Percentiles rank a stretch among this genome's conserved stretches.
These are phyloP conservation scores for Helostoma temminkii DNA, from an alignment of 2,797 vertebrate species.

Conservation along the genomic window DNA sequence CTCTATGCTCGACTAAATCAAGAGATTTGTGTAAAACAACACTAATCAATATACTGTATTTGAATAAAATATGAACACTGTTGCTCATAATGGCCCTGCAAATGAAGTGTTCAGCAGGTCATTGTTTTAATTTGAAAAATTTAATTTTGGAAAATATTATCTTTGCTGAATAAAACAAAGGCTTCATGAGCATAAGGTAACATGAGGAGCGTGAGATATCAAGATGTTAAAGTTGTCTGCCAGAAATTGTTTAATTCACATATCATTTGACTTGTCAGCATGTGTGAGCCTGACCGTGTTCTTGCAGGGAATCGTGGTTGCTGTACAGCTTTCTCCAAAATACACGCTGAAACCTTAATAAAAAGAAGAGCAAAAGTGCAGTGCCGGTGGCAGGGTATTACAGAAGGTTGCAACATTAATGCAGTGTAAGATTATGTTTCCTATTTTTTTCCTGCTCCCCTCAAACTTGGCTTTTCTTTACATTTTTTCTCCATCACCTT, in stretches of 20 bases:
- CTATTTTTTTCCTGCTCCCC: not conserved
- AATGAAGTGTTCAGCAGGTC: too few species aligned
- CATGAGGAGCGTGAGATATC: too few species aligned
- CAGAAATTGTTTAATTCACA: not conserved
- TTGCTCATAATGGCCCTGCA: too few species aligned
- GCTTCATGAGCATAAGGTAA: not conserved
- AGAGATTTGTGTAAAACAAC: too few species aligned
- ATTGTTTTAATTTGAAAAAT: too few species aligned
- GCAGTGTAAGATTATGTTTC: constrained; percentile 23
- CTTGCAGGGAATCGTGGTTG: not conserved
- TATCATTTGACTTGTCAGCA: not conserved
- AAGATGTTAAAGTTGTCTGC: not conserved
- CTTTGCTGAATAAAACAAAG: not conserved
- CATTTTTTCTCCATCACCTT: too few species aligned
- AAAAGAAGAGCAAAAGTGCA: not conserved
- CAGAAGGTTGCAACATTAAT: constrained; percentile 15
- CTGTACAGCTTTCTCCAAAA: constrained; percentile 5
- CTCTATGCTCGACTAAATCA: too few species aligned
- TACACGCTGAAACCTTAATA: not conserved
- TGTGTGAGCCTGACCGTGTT: not conserved
- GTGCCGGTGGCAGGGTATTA: constrained; percentile 14
- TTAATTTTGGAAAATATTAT: too few species aligned
- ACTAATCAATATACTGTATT: too few species aligned
- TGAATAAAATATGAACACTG: too few species aligned
- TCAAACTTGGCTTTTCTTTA: too few species aligned